Conservation (phyloP, 2,113 vertebrate genomes). For the rabbit (Oryctolagus cuniculus) region DNA sequence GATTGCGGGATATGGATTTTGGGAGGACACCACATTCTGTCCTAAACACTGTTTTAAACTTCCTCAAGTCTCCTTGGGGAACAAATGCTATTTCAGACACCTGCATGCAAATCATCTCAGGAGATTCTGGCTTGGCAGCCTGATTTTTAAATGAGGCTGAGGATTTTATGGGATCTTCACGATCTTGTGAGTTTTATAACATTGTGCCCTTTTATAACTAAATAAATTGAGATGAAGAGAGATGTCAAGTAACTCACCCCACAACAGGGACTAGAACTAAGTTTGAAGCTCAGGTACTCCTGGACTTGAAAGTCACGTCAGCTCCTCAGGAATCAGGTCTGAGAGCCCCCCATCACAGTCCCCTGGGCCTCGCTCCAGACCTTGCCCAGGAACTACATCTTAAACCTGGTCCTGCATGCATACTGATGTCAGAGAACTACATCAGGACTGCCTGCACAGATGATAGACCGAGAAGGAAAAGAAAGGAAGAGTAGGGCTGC, state of each 20-base stretch:
- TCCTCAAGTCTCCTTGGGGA: not conserved
- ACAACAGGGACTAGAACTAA: not conserved
- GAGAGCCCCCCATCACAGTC: not conserved
- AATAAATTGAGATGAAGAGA: not conserved
- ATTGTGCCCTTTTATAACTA: not conserved
- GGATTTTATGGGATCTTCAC: slow-evolving; percentile 1
- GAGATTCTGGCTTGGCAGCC: not conserved
- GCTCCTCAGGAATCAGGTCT: not conserved
- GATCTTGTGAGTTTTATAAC: not conserved
- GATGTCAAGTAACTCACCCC: not conserved
- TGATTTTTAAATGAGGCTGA: slow-evolving; percentile 44
- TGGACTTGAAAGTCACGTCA: not conserved
- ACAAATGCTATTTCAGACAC: not conserved
- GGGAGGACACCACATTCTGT: not conserved
- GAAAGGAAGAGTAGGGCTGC: not conserved
- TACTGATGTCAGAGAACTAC: not conserved
- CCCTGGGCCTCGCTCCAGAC: not conserved
- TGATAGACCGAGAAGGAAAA: not conserved
- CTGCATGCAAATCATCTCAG: not conserved
- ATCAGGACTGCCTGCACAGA: not conserved
- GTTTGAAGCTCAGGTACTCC: not conserved
- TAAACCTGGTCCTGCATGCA: not conserved
- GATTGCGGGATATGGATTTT: not conserved
- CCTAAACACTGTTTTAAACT: not conserved
- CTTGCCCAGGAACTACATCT: not conserved